Conservation (phyloP, 37 sponge, comb jelly and placozoan species). For the Agelas oroides region DNA sequence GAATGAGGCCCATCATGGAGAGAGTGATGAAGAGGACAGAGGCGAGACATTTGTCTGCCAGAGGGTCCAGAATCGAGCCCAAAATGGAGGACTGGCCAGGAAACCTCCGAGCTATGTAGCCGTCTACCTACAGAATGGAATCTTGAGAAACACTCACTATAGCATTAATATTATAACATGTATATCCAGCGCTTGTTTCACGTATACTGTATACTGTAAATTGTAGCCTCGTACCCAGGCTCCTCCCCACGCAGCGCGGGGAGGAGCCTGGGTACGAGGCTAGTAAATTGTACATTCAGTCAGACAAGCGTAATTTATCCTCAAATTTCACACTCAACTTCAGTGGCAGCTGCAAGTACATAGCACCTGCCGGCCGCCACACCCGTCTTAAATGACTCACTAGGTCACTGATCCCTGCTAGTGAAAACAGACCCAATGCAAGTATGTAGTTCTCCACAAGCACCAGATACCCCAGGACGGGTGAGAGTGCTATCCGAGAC, state of each 20-base stretch:
- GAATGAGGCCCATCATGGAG: conserved; percentile 62
- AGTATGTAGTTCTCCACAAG: conserved; percentile 44
- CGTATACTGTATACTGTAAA: not conserved
- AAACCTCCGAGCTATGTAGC: conserved; percentile 83
- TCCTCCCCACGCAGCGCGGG: no score
- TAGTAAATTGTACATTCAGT: no score
- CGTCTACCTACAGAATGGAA: conserved; percentile 83
- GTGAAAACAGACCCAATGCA: conserved; percentile 68
- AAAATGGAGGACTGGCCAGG: conserved; percentile 74
- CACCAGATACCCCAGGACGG: conserved; percentile 77
- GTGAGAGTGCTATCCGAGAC: conserved; percentile 65
- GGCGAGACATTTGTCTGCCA: conserved; percentile 89
- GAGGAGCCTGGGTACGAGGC: no score
- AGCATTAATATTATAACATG: not conserved
- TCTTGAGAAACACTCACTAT: not conserved
- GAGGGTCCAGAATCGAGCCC: conserved; percentile 85
- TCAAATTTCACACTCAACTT: no score
- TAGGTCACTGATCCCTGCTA: conserved; percentile 76
- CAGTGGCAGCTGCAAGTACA: not conserved
- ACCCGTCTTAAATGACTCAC: conserved; percentile 24
- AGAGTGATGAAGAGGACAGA: conserved; percentile 66
- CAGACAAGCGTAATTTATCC: no score
- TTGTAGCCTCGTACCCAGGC: no score
- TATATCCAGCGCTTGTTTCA: not conserved
- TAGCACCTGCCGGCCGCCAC: not conserved